These are phyloP conservation scores for Cephus pulcher DNA, from an alignment of 2,888 invertebrate species.

Conservation along the genomic window DNA sequence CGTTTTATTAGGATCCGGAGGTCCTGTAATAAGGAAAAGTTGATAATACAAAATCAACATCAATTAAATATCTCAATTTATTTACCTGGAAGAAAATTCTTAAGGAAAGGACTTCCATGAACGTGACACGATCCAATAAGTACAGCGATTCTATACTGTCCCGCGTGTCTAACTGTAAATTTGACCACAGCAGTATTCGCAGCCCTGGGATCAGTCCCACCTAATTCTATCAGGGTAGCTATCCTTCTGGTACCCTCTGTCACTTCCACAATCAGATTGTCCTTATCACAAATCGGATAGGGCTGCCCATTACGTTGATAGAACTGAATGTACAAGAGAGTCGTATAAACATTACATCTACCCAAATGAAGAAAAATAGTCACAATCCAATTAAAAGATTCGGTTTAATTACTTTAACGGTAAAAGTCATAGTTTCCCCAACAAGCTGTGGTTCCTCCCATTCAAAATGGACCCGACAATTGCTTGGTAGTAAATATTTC, in stretches of 20 bases:
- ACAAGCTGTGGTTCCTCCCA: slow-evolving; percentile 92
- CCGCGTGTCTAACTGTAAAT: slow-evolving; percentile 92
- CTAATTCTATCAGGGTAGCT: slow-evolving; percentile 87
- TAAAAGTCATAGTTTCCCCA: slow-evolving; percentile 92
- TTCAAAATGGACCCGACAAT: slow-evolving; percentile 87
- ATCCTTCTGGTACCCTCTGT: slow-evolving; percentile 86
- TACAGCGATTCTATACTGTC: slow-evolving; percentile 87
- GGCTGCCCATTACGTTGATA: slow-evolving; percentile 94
- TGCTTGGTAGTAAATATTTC: slow-evolving; percentile 88
- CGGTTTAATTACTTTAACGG: slow-evolving; percentile 71
- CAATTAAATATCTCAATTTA: background rate
- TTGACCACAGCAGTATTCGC: slow-evolving; percentile 90
- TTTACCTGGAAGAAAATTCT: slow-evolving; percentile 80
- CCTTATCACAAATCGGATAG: slow-evolving; percentile 94
- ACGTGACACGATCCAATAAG: slow-evolving; percentile 85
- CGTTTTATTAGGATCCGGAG: slow-evolving; percentile 85
- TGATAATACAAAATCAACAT: background rate
- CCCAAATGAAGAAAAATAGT: background rate
- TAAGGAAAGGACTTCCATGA: slow-evolving; percentile 87
- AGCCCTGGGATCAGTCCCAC: slow-evolving; percentile 85
- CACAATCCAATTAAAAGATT: background rate
- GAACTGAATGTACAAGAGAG: slow-evolving; percentile 71
- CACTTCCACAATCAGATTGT: slow-evolving; percentile 89
- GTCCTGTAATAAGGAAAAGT: slow-evolving; percentile 68
- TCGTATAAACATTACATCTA: background rate